Conservation (phyloP, 2,797 vertebrate genomes). For the Gephyroberyx darwinii region DNA sequence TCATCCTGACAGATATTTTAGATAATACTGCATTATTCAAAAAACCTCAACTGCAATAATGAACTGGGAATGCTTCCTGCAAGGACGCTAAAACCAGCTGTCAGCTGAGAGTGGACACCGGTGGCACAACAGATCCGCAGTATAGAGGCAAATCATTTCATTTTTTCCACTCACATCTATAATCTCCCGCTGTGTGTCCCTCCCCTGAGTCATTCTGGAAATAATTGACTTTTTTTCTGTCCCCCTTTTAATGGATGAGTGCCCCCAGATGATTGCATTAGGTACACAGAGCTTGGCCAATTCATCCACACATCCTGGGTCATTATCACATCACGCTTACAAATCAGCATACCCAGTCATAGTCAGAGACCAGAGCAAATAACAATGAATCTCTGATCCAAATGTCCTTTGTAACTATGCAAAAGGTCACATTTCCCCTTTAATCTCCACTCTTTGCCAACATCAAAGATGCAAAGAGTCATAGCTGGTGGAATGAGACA, state of each 20-base stretch:
- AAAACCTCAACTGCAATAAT: not conserved
- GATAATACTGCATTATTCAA: slow-evolving; percentile 10
- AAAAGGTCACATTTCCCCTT: slow-evolving; percentile 52
- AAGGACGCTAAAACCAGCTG: slow-evolving; percentile 31
- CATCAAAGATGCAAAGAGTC: slow-evolving; percentile 52
- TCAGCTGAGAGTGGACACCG: not conserved
- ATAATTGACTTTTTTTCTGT: slow-evolving; percentile 59
- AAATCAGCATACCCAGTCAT: slow-evolving; percentile 39
- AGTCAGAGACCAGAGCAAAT: slow-evolving; percentile 43
- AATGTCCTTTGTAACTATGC: slow-evolving; percentile 32
- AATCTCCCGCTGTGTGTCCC: slow-evolving; percentile 45
- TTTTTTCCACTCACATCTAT: slow-evolving; percentile 27
- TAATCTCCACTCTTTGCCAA: slow-evolving; percentile 40
- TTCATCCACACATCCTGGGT: slow-evolving; percentile 41
- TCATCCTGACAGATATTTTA: slow-evolving; percentile 5
- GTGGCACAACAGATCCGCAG: slow-evolving; percentile 28
- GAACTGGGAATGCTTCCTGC: slow-evolving; percentile 15
- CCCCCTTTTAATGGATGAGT: slow-evolving; percentile 61
- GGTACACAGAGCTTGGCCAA: slow-evolving; percentile 37
- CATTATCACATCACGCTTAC: slow-evolving; percentile 51
- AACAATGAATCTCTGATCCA: slow-evolving; percentile 26
- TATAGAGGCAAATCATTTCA: slow-evolving; percentile 47
- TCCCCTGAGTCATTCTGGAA: slow-evolving; percentile 46
- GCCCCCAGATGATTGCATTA: slow-evolving; percentile 64
- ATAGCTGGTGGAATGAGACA: slow-evolving; percentile 20